These are phyloP conservation scores for Agrotis ipsilon DNA, from an alignment of 2,888 invertebrate genomes.

Conservation along the genomic window DNA sequence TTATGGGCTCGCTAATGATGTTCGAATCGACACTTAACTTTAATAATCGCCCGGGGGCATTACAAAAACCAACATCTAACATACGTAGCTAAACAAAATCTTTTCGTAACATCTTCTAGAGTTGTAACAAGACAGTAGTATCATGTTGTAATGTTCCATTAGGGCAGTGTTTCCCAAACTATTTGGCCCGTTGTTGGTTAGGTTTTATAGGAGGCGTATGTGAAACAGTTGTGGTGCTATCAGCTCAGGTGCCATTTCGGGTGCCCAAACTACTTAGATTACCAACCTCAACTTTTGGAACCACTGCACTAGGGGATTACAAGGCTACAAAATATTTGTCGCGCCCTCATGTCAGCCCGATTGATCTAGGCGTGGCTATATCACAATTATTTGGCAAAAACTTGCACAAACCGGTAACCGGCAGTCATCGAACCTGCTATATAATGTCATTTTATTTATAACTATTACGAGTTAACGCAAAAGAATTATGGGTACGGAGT, in stretches of 20 bases:
- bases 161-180: too few species aligned
- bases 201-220: too few species aligned
- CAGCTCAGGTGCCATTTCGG: too few species aligned
- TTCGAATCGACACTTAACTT: conserved; percentile 4
- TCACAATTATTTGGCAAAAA: conserved; percentile 34
- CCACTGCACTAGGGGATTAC: too few species aligned
- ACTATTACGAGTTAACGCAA: conserved; percentile 40
- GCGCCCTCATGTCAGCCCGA: neutral
- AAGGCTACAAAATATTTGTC: neutral
- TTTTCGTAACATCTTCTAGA: neutral
- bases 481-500: conserved; percentile 20
- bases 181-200: too few species aligned
- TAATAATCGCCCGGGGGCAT: neutral
- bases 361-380: conserved; percentile 22
- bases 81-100: neutral
- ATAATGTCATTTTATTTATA: conserved; percentile 55
- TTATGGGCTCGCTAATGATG: neutral
- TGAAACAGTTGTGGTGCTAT: too few species aligned
- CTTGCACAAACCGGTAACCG: conserved; percentile 44
- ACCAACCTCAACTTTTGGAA: too few species aligned
- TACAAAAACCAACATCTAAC: conserved; percentile 28
- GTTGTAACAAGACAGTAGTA: conserved; percentile 1
- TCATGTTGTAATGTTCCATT: too few species aligned
- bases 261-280: too few species aligned
- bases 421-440: conserved; percentile 52